Evolutionary conservation across 2,888 invertebrate species (phyloP).

Genomic region (Luffia ferchaultella): DNA sequence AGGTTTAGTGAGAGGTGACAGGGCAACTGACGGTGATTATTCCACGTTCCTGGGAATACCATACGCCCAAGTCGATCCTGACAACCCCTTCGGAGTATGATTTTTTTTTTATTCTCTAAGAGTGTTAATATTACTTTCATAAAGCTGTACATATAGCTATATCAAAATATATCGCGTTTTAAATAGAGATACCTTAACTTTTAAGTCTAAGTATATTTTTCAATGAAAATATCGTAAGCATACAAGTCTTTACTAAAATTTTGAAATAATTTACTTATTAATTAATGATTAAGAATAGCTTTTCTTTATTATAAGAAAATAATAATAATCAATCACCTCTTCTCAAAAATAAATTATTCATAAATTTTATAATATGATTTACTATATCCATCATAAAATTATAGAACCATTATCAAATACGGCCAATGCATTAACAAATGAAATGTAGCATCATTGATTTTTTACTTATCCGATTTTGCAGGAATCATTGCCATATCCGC

Average conservation of each 20-base stretch:
- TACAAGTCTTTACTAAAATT: too few relatives aligned
- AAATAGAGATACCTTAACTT: not conserved
- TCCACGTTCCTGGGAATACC: conserved; percentile 50
- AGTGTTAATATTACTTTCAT: too few relatives aligned
- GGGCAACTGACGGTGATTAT: conserved; percentile 40
- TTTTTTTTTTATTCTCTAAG: not conserved
- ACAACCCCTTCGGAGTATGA: conserved; percentile 56
- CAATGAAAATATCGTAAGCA: not conserved
- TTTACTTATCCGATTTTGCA: too few relatives aligned
- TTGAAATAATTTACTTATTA: too few relatives aligned
- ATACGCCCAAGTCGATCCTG: conserved; percentile 39
- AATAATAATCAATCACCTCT: not conserved
- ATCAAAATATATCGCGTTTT: not conserved
- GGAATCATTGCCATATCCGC: not conserved
- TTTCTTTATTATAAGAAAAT: too few relatives aligned
- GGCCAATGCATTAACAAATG: too few relatives aligned
- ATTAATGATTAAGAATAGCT: too few relatives aligned
- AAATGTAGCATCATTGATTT: too few relatives aligned
- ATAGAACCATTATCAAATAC: too few relatives aligned
- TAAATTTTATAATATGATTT: not conserved
- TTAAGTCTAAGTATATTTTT: not conserved
- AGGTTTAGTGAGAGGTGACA: conserved; percentile 45
- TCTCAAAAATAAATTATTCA: not conserved
- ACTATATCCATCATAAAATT: too few relatives aligned
- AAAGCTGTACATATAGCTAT: not conserved